Evolutionary conservation across 2,888 invertebrate species (phyloP), one percentile per base, ranked within the genome.

Genomic region (Buathra laborator): DNA sequence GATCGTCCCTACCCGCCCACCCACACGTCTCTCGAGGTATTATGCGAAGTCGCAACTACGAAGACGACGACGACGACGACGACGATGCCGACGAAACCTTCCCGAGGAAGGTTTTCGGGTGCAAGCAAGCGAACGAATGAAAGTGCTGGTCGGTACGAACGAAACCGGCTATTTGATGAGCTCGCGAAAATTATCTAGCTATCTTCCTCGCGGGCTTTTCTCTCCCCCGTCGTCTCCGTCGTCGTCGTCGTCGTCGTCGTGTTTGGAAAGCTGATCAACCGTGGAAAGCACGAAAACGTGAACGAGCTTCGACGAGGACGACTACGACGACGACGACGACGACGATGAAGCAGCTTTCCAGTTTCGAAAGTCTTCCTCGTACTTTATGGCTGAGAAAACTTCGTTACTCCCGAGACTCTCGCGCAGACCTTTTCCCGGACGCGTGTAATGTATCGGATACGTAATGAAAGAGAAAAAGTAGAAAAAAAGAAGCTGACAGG

Each of bases 231-330:
- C 24, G 24, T 48, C 16, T 51, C 53, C n/a, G 16, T 4, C 37
- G 37, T 37, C 37, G 37, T 5, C 37, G 19, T 56, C 56, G 24
- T 56, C 4, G 19, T 44, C 9, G 19, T 66, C 66, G 66, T 66
- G 32, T 76, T 89, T 88, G 86, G 85, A 83, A 84, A 88, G 84
- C 86, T 88, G 87, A 87, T 90, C 89, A 83, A 81, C 67, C 76
- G 67, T 66, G 24, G 59, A 9, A 53, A 56, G 56, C n/a, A 46
- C 43, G 7, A 76, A 83, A 81, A 77, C 29, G 56, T 66, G 62
- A 80, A 70, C 68, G 70, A 56, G 74, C 51, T 46, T 43, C 16
- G 12, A 24, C 14, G 19, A 24, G 19, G 53, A 56, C 56, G 71
- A 71, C 43, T 1, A 37, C 16, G 71, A 71, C 43, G 4, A 37